Evolutionary conservation across 2,797 vertebrate genomes (phyloP), one percentile per base, ranked within the genome.

Genomic region (Danio choprae): DNA sequence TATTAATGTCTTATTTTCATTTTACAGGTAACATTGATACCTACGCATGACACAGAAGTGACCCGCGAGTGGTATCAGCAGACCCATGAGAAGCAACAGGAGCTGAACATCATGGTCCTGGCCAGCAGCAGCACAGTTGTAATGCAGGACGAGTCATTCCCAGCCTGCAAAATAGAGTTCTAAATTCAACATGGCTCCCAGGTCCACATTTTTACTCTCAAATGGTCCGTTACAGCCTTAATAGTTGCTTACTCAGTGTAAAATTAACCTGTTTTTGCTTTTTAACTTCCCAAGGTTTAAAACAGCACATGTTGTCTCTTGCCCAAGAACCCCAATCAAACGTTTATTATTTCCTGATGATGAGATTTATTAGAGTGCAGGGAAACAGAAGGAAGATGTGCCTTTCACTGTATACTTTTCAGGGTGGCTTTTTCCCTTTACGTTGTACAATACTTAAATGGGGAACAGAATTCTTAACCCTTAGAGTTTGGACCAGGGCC

Each of bases 111-210:
- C 90, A 96, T 99, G 94, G 98, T 99, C 64, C 90, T 99, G 92
- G 98, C 98, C 55, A 99, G 97, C 94, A 99, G 97, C 94, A 99
- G 97, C 93, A 99, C 98, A 0, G 98, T 99, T 11, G 98, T 99
- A 86, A 99, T 99, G 98, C 98, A 99, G 92, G 98, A 99, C 0
- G 98, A 99, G 88, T 98, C 97, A 72, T 99, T 99, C 88, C 96
- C 98, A 18, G 98, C 98, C 89, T 99, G 98, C 96, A 99, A 99
- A 94, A 99, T 99, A 1, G 98, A 99, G 90, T 99, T 99, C 91
- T 99, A 95, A 95, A 20, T 82, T 60, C 72, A 75, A 51, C 62
- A 58, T 16, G 67, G 79, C 78, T 76, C 76, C 85, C 76, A 82
- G 83, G 83, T 86, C 73, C 75, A 82, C 85, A 74, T 77, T 77